These are phyloP conservation scores for Macaria liturata DNA, from an alignment of 2,888 invertebrate species.

Conservation along the genomic window DNA sequence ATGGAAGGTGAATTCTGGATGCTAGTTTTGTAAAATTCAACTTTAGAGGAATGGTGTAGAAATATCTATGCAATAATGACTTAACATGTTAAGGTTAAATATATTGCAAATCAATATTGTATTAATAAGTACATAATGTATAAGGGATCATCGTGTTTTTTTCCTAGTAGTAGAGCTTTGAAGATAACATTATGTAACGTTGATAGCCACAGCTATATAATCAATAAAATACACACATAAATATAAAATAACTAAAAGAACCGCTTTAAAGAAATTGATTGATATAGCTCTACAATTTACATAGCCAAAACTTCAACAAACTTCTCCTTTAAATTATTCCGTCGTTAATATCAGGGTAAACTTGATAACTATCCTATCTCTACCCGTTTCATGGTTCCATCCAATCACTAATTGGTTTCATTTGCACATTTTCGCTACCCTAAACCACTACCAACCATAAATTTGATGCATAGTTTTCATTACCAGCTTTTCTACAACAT, in stretches of 20 bases:
- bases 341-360: conserved; percentile 11
- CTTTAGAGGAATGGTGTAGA: too few relatives aligned
- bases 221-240: too few relatives aligned
- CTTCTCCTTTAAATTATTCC: conserved; percentile 7
- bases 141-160: too few relatives aligned
- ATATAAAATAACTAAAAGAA: too few relatives aligned
- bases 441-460: conserved; percentile 49
- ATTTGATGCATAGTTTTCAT: conserved; percentile 50
- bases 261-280: too few relatives aligned
- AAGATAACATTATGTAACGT: too few relatives aligned
- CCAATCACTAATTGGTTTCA: conserved; percentile 45
- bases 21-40: too few relatives aligned
- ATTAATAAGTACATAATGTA: neutral
- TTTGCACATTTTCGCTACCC: conserved; percentile 39
- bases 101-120: neutral
- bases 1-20: too few relatives aligned
- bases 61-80: too few relatives aligned
- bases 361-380: conserved; percentile 17
- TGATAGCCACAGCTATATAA: too few relatives aligned
- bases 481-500: neutral
- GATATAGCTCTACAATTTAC: too few relatives aligned
- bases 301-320: conserved; percentile 2
- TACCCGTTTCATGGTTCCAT: conserved; percentile 3
- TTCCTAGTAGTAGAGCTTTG: too few relatives aligned
- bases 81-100: neutral